Conservation (phyloP, 1,140 invertebrate species). For the Drosophila neocordata region DNA sequence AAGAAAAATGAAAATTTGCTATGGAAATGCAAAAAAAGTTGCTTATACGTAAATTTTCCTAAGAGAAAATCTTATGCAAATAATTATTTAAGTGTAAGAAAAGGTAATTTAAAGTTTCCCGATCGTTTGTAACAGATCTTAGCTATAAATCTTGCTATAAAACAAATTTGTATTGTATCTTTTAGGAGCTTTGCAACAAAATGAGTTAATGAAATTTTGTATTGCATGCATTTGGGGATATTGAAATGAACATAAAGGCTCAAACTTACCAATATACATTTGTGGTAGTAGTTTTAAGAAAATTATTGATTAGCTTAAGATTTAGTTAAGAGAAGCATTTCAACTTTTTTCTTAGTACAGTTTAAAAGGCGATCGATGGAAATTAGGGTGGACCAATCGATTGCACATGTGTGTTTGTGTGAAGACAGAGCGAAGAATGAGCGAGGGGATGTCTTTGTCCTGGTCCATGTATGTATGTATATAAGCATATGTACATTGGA, state of each 20-base stretch:
- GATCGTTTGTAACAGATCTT: too few relatives aligned
- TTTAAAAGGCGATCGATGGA: conserved; percentile 28
- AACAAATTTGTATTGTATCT: background rate
- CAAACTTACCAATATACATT: too few relatives aligned
- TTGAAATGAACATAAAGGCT: too few relatives aligned
- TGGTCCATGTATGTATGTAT: background rate
- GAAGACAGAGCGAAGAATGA: background rate
- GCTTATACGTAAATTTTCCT: too few relatives aligned
- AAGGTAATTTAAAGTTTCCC: too few relatives aligned
- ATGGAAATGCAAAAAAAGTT: background rate
- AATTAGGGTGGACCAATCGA: conserved; percentile 19
- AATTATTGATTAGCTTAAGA: background rate
- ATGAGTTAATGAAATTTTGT: too few relatives aligned
- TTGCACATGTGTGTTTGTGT: background rate
- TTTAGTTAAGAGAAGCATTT: too few relatives aligned
- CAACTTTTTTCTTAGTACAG: conserved; percentile 18
- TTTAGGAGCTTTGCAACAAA: background rate
- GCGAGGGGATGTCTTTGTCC: background rate
- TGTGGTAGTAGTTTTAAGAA: background rate
- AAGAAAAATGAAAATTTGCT: conserved; percentile 1
- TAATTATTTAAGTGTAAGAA: too few relatives aligned
- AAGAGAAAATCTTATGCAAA: too few relatives aligned
- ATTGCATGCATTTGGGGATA: background rate
- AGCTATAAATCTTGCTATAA: background rate
- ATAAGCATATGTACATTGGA: conserved; percentile 6